Evolutionary conservation across 2,888 invertebrate genomes (phyloP).

Genomic region (Atrina japonica): DNA sequence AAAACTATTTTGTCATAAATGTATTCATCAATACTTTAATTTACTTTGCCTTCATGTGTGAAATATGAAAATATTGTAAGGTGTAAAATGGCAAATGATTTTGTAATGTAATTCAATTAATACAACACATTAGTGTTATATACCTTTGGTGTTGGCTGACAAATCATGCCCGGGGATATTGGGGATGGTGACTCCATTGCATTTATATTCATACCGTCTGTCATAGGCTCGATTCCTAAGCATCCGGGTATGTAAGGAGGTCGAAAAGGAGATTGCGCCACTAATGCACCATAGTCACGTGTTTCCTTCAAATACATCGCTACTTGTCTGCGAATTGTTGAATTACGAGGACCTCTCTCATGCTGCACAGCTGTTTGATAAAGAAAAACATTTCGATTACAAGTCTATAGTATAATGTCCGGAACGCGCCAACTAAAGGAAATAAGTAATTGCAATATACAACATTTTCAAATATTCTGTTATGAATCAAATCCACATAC

Average conservation of each 20-base stretch:
- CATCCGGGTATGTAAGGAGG: slow-evolving; percentile 73
- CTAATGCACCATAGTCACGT: slow-evolving; percentile 69
- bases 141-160: slow-evolving; percentile 82
- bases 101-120: no score
- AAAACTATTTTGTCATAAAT: no score
- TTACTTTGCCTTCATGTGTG: no score
- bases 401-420: background rate
- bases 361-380: slow-evolving; percentile 94
- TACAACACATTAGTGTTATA: no score
- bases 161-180: slow-evolving; percentile 64
- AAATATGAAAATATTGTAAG: no score
- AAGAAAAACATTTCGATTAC: background rate
- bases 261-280: slow-evolving; percentile 68
- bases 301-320: slow-evolving; percentile 88
- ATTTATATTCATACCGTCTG: slow-evolving; percentile 70
- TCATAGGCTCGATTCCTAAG: slow-evolving; percentile 65
- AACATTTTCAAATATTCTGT: no score
- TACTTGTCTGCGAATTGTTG: slow-evolving; percentile 96
- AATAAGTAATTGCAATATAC: background rate
- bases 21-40: no score
- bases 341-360: slow-evolving; percentile 97
- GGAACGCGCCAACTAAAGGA: background rate
- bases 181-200: slow-evolving; percentile 67
- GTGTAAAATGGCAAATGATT: no score
- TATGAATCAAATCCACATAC: no score